A percentile compares a stretch with the other conserved stretches of the same genome.
Conservation (phyloP, 2,113 vertebrate species). For the Gobiocypris rarus region DNA sequence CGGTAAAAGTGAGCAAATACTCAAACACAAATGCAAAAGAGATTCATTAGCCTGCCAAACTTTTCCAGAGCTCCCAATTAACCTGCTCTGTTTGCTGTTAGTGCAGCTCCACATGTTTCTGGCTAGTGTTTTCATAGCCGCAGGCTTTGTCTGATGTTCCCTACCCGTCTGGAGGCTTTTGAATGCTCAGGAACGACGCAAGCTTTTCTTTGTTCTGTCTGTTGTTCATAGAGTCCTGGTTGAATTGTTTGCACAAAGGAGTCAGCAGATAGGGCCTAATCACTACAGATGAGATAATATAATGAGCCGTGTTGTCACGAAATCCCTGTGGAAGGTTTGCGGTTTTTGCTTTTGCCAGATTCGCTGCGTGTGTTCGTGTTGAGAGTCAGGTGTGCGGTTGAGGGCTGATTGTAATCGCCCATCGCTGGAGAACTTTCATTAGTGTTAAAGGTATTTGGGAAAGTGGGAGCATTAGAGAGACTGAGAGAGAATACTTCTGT, state of each 20-base stretch:
- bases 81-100: conserved; percentile 69
- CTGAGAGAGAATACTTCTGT: background rate
- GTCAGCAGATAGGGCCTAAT: conserved; percentile 68
- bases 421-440: conserved; percentile 72
- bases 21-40: conserved; percentile 8
- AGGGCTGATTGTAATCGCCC: conserved; percentile 69
- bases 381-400: conserved; percentile 70
- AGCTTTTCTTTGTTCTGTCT: conserved; percentile 54
- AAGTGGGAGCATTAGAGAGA: background rate
- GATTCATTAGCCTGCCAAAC: conserved; percentile 62
- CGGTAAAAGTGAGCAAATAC: conserved; percentile 5
- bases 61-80: conserved; percentile 76
- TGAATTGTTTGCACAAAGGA: conserved; percentile 57
- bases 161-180: background rate
- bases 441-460: conserved; percentile 51
- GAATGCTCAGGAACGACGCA: conserved; percentile 35
- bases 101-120: conserved; percentile 70
- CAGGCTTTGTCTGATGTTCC: conserved; percentile 55
- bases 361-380: conserved; percentile 65
- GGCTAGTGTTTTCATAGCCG: conserved; percentile 58
- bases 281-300: conserved; percentile 88
- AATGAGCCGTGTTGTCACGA: conserved; percentile 77
- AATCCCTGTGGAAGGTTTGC: conserved; percentile 65
- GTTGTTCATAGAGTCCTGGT: conserved; percentile 59
- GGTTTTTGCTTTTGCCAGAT: conserved; percentile 61